Conservation (phyloP, 2,888 invertebrate species). For the Eupsilia transversa region DNA sequence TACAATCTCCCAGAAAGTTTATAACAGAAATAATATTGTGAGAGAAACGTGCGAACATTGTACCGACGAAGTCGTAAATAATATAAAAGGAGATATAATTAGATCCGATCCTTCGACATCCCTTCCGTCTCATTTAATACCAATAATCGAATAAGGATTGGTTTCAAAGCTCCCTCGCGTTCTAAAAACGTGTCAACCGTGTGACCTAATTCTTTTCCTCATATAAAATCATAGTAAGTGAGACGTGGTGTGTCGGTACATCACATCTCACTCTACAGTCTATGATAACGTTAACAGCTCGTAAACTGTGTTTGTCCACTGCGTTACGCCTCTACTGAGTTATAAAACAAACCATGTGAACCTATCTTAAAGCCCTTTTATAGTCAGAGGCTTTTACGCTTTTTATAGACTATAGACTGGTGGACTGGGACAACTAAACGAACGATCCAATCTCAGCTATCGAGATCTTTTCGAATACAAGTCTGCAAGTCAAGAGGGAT, state of each 20-base stretch:
- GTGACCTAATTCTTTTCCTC: conserved; percentile 67
- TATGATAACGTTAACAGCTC: conserved; percentile 70
- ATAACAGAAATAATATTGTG: conserved; percentile 22
- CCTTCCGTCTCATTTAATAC: conserved; percentile 65
- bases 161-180: conserved; percentile 57
- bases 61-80: conserved; percentile 20
- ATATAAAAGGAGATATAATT: conserved; percentile 57
- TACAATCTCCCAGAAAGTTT: conserved; percentile 47
- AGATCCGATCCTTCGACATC: conserved; percentile 58
- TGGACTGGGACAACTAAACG: conserved; percentile 65
- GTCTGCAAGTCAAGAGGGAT: conserved; percentile 47
- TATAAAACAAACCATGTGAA: conserved; percentile 71
- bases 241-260: conserved; percentile 19
- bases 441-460: conserved; percentile 67
- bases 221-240: conserved; percentile 47
- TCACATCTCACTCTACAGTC: conserved; percentile 42
- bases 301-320: conserved; percentile 67
- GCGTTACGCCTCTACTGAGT: conserved; percentile 56
- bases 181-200: conserved; percentile 61
- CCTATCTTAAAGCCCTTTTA: conserved; percentile 71
- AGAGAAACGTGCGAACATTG: conserved; percentile 29
- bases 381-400: conserved; percentile 64
- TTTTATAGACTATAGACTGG: conserved; percentile 68
- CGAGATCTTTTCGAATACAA: conserved; percentile 58
- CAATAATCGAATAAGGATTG: conserved; percentile 68